These are phyloP conservation scores for Hartigia nigra DNA, from an alignment of 2,888 invertebrate species.

Conservation along the genomic window DNA sequence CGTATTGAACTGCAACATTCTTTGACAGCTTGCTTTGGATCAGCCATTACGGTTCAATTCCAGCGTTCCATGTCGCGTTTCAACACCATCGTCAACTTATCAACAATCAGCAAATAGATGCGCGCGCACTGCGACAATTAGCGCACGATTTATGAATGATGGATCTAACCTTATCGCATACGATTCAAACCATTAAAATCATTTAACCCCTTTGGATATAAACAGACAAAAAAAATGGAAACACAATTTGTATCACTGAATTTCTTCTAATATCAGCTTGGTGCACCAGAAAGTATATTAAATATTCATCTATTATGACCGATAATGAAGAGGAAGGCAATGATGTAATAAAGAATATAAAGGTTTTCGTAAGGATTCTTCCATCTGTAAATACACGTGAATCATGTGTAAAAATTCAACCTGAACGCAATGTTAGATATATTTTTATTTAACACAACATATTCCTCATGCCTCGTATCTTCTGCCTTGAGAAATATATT, in stretches of 20 bases:
- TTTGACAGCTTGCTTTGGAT: slow-evolving; percentile 39
- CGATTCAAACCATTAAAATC: not conserved
- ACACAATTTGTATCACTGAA: not conserved
- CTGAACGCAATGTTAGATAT: slow-evolving; percentile 32
- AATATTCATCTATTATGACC: slow-evolving; percentile 20
- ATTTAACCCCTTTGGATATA: not conserved
- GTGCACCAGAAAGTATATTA: not conserved
- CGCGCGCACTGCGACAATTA: not conserved
- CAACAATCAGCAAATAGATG: not conserved
- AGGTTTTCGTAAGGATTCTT: slow-evolving; percentile 41
- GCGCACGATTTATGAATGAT: not conserved
- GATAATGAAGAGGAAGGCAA: slow-evolving; percentile 20
- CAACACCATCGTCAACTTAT: not conserved
- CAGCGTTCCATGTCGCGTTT: slow-evolving; percentile 21
- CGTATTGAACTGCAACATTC: slow-evolving; percentile 30
- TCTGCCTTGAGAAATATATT: not conserved
- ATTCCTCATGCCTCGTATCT: not conserved
- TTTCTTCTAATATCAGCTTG: not conserved
- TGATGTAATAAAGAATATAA: slow-evolving; percentile 33
- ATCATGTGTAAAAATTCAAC: slow-evolving; percentile 35
- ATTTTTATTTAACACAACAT: not conserved
- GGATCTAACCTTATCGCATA: not conserved
- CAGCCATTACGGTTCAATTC: slow-evolving; percentile 30
- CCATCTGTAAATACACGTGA: slow-evolving; percentile 34
- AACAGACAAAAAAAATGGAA: too few species aligned